These are phyloP conservation scores for Martes martes DNA, from an alignment of 2,113 vertebrate species.

Conservation along the genomic window DNA sequence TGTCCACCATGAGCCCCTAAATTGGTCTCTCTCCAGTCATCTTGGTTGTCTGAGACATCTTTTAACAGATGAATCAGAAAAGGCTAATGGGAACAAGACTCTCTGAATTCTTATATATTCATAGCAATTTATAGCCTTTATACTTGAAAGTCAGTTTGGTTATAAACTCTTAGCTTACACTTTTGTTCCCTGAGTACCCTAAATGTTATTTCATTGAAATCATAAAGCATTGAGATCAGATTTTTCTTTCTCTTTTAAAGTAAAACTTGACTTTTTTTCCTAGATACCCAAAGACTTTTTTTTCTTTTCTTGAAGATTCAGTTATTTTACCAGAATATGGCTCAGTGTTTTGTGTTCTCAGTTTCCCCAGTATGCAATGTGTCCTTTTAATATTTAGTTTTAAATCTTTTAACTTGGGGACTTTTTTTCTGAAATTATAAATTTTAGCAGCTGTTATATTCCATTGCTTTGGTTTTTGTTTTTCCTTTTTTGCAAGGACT, in stretches of 20 bases:
- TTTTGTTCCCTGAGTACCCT: neutral
- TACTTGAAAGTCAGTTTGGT: neutral
- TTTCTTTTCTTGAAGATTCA: neutral
- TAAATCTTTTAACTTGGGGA: neutral
- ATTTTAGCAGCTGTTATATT: neutral
- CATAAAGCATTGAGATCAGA: neutral
- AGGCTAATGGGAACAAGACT: neutral
- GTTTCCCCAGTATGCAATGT: neutral
- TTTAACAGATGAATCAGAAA: neutral
- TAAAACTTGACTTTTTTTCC: neutral
- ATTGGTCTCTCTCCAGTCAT: neutral
- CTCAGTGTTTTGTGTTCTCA: neutral
- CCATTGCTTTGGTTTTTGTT: neutral
- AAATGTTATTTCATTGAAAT: slow-evolving; percentile 4
- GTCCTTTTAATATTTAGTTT: neutral
- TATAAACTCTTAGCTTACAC: neutral
- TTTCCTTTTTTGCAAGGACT: neutral
- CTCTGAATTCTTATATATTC: neutral
- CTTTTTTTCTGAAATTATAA: neutral
- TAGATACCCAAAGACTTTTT: neutral
- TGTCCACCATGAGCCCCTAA: neutral
- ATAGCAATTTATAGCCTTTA: neutral
- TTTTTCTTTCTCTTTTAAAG: neutral
- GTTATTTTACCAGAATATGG: neutral
- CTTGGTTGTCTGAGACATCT: neutral